These are phyloP conservation scores for Erithacus rubecula DNA, from an alignment of 2,797 vertebrate species.

Conservation along the genomic window DNA sequence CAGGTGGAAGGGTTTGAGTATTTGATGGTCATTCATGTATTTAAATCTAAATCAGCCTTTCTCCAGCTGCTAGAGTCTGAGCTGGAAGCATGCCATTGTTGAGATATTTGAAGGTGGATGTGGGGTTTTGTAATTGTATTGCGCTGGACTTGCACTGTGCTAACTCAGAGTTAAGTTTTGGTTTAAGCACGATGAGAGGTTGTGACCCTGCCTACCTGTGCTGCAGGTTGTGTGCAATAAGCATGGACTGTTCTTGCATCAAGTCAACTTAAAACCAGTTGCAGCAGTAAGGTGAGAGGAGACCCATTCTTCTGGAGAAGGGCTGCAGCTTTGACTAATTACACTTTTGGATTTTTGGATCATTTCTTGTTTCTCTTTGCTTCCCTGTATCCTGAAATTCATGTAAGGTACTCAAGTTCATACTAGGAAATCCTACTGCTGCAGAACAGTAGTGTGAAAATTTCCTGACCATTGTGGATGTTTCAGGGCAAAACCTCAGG, in stretches of 20 bases:
- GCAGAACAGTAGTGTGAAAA: neutral
- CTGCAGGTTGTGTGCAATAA: fast-evolving
- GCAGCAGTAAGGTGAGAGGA: neutral
- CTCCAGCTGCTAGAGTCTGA: neutral
- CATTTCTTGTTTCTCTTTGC: neutral
- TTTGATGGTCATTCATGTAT: neutral
- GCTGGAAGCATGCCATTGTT: neutral
- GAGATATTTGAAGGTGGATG: neutral
- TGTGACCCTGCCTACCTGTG: neutral
- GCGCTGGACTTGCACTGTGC: neutral
- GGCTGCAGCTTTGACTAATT: neutral
- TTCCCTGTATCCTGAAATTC: neutral
- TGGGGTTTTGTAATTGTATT: neutral
- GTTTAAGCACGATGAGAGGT: neutral
- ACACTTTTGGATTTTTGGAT: fast-evolving
- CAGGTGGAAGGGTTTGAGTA: neutral
- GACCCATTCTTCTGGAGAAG: neutral
- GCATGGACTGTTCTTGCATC: neutral
- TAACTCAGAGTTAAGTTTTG: neutral
- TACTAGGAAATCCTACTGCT: neutral
- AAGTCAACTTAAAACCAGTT: neutral
- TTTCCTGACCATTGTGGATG: neutral
- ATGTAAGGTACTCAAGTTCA: neutral
- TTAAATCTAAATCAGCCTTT: neutral
- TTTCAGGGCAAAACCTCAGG: neutral